Evolutionary conservation across 2,888 invertebrate species (phyloP), one percentile per base, ranked within the genome.

Genomic region (Embidobia sp.): DNA sequence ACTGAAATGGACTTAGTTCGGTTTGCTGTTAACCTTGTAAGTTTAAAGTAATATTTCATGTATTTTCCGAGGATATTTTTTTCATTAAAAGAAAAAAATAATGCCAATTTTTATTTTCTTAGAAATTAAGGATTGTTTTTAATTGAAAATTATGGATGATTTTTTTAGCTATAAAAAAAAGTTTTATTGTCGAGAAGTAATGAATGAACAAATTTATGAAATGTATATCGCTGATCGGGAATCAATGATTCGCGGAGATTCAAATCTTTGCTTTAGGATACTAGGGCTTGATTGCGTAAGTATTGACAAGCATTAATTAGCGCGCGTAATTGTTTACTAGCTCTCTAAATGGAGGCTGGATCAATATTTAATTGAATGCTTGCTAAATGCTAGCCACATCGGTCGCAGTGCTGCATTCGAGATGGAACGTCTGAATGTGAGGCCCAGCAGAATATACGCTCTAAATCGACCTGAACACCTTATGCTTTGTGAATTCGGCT

Each of bases 341-440:
- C 81, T 83, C 85, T 73, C 64, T 87, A 86, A 87, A 85, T 84
- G 83, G 83, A 85, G 84, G 74, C 84, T 83, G 86, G 85, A 87
- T 87, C 87, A 87, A 87, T 88, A 88, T 87, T 88, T 86, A 87
- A 88, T 88, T 87, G 88, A 87, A 88, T 86, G 84, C 85, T 86
- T 83, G 85, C 84, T 73, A 72, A 80, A 76, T 81, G 79, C 79
- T 81, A 81, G 82, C 79, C 81, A 76, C 80, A 80, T 79, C 80
- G 80, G 77, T 77, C 79, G 80, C 80, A 81, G 82, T 83, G 82
- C 83, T 85, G 82, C 83, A 84, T 85, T 85, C 85, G 82, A 83
- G 84, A 79, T 76, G 80, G 79, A 75, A 79, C 73, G 77, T 82
- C 80, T 83, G 82, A 84, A 84, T 84, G 81, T 80, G 82, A 79